Base-by-base conservation (phyloP, 2,797 vertebrate genomes). In the Orestias chungarensis region DNA sequence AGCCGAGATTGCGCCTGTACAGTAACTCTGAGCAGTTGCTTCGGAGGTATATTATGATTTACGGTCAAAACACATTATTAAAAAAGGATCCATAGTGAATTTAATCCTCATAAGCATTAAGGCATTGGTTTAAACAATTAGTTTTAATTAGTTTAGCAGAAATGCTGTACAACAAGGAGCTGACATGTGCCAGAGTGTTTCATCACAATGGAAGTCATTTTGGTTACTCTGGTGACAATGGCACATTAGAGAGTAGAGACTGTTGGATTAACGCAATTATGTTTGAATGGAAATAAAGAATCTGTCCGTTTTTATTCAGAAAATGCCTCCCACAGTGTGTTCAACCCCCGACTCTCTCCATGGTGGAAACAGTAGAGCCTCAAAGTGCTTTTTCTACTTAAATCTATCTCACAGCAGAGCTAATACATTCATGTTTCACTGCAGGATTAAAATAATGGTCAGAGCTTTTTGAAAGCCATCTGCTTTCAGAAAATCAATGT, bases 281-380 rank as follows among this genome's bases (percentile, higher is more conserved):
- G 52, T 80, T 61, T 70, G 61, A 49, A 55, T 40, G 31, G 55
- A 76, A 86, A 73, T 55, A 70, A 74, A 84, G 23, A 70, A 57
- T n/a, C 20, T 31, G 35, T 46, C 43, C 5, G 1, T 69, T 79
- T 82, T 43, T 61, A 29, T 78, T 70, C 20, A 65, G 70, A 75
- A 35, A 76, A 44, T 23, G 40, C 44, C 2, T 80, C 57, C 55
- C 29, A 64, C 43, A 18, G 0, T 55, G 54, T 38, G 0, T 70
- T 65, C 18, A 33, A 29, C 64, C 33, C 65, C 27, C 64, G 59
- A 69, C 43, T 6, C n/a, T 69, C 6, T 64, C 43, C 29, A 57
- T 44, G 55, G 31, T 31, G 70, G 31, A 64, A 77, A 59, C 27
- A n/a, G 11, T 20, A 1, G 17, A 65, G 31, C 31, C 27, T 35